phyloP scores from a whole-genome alignment of 2,113 vertebrate genomes.

The Spizaetus ornatus region DNA sequence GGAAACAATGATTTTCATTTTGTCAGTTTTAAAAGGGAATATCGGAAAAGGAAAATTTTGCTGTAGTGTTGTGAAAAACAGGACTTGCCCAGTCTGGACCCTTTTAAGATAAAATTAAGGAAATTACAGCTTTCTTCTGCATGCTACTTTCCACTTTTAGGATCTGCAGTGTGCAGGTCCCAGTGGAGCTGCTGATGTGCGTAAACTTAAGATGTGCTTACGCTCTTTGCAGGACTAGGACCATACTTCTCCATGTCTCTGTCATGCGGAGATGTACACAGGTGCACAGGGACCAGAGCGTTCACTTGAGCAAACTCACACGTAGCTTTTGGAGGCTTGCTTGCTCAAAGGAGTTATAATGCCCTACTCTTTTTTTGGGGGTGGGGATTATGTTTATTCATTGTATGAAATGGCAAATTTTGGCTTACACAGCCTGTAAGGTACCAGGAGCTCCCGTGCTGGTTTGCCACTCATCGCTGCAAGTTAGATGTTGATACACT shows the following conservation, averaged over 20 bases:
- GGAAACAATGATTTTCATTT: background rate
- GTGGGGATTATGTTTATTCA: background rate
- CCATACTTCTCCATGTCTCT: fast-evolving
- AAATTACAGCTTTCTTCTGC: background rate
- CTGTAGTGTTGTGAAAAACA: background rate
- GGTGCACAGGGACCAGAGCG: background rate
- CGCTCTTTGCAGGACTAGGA: background rate
- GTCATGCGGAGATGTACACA: fast-evolving
- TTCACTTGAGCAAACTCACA: background rate
- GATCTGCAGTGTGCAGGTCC: background rate
- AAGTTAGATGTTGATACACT: background rate
- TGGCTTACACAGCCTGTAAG: background rate
- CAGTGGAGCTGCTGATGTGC: background rate
- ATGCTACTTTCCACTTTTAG: background rate
- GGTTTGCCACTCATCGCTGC: background rate
- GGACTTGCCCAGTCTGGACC: background rate
- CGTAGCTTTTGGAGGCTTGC: fast-evolving
- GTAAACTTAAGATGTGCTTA: fast-evolving
- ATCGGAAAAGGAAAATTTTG: background rate
- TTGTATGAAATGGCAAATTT: background rate
- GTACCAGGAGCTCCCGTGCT: background rate
- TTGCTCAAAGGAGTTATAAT: background rate
- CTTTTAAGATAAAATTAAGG: background rate
- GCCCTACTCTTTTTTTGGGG: no score
- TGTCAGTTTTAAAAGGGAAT: background rate